Conservation (phyloP, 1,140 invertebrate genomes). For the Scaptomyza graminum region DNA sequence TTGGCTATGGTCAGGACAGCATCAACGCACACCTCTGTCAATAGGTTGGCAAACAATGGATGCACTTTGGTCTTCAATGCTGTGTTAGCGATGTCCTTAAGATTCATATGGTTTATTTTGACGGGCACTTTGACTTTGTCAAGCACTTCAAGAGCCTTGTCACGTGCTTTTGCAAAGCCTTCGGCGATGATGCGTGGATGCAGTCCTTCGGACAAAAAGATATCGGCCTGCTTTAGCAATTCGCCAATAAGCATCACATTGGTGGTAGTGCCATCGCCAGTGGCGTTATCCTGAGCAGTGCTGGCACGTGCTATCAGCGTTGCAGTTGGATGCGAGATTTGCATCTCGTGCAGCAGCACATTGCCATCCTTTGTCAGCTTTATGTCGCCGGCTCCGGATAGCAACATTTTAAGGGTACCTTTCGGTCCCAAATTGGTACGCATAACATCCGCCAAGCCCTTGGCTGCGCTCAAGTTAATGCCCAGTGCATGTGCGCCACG, state of each 20-base stretch:
- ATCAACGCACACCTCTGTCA: conserved; percentile 96
- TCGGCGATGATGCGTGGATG: conserved; percentile 98
- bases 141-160: conserved; percentile 94
- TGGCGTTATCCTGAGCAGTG: conserved; percentile 99
- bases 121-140: conserved; percentile 94
- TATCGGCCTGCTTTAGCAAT: conserved; percentile 97
- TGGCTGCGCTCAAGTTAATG: conserved; percentile 98
- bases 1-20: conserved; percentile 92
- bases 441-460: conserved; percentile 99
- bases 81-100: conserved; percentile 95
- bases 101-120: conserved; percentile 88
- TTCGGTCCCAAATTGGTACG: conserved; percentile 99
- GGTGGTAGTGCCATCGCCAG: conserved; percentile 99
- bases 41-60: conserved; percentile 92
- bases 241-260: conserved; percentile 99
- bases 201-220: conserved; percentile 96
- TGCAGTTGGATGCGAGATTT: conserved; percentile 99
- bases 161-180: conserved; percentile 96
- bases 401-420: conserved; percentile 99
- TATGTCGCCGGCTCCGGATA: conserved; percentile 99
- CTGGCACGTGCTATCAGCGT: conserved; percentile 98
- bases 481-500: conserved; percentile 97
- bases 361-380: conserved; percentile 99
- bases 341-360: conserved; percentile 99
- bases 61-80: conserved; percentile 96